Base-by-base conservation (phyloP, 2,113 vertebrate genomes). In the Cettia cetti region DNA sequence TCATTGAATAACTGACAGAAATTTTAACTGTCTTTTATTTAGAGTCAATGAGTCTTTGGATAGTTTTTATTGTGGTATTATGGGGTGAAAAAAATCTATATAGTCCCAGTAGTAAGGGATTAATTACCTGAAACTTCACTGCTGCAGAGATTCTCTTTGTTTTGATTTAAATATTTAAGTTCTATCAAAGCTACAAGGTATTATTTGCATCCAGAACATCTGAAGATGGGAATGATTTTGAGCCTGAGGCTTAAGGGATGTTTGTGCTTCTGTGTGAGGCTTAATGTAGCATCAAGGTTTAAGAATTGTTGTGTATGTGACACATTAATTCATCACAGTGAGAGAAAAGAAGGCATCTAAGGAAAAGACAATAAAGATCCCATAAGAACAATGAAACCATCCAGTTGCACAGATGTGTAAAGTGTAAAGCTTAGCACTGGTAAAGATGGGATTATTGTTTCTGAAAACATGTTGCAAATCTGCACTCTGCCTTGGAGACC, bases 371-470 rank as follows among this genome's bases (percentile, higher is more conserved):
- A 20, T 42, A 35, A 76, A 52, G 79, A 65, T 77, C 63, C 24
- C 59, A 0, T 15, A 60, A 94, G 45, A 72, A 22, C n/a, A 53
- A 4, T 74, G 65, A 28, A 54, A 90, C 54, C 24, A 85, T 86
- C 90, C 83, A 89, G 35, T 53, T 84, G 71, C 70, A 69, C 44
- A 82, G 94, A 88, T 88, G 76, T 84, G 35, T 68, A 42, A 76
- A 93, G 63, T 82, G 40, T 60, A 60, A 74, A 92, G 69, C 37
- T 60, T 78, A 92, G 56, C 49, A 26, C 39, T 23, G 31, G 90
- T 94, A 45, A 94, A 92, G 54, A 76, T 85, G 77, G 91, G 86
- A 82, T 95, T 40, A 54, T 39, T 79, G 42, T 84, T 97, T 79
- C 75, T 92, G 75, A 76, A 96, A 78, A 54, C 37, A 4, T 14